Conservation (phyloP, 2,888 invertebrate species). For the Pilophorus perplexus region DNA sequence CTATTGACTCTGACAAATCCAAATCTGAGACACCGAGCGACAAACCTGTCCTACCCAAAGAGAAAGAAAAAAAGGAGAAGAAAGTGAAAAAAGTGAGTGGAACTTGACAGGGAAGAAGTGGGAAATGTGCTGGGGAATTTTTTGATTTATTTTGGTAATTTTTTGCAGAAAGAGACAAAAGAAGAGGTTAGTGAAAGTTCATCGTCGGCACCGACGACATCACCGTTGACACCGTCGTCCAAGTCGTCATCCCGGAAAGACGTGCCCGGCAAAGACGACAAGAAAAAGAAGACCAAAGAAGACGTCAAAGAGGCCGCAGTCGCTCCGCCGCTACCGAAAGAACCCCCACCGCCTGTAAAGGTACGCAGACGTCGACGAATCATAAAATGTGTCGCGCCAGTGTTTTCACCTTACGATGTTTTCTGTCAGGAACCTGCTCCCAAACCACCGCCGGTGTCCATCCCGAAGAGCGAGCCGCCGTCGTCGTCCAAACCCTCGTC, state of each 20-base stretch:
- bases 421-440: neutral
- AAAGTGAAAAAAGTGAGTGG: slow-evolving; percentile 24
- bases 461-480: slow-evolving; percentile 41
- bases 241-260: slow-evolving; percentile 13
- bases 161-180: slow-evolving; percentile 3
- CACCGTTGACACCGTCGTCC: neutral
- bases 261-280: slow-evolving; percentile 3
- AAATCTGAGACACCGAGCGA: neutral
- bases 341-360: slow-evolving; percentile 45
- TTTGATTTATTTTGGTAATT: neutral
- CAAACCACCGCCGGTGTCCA: slow-evolving; percentile 41
- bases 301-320: slow-evolving; percentile 46
- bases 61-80: slow-evolving; percentile 43
- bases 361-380: neutral
- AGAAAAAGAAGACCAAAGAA: slow-evolving; percentile 42
- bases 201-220: slow-evolving; percentile 7
- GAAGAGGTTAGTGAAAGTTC: neutral
- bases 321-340: slow-evolving; percentile 48
- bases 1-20: neutral
- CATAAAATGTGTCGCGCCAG: neutral
- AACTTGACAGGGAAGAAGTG: neutral
- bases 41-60: slow-evolving; percentile 39
- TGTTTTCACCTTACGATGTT: neutral
- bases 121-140: neutral
- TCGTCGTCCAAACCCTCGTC: slow-evolving; percentile 48